Evolutionary conservation across 2,888 invertebrate species (phyloP).

Genomic region (Ommatoiulus sabulosus): DNA sequence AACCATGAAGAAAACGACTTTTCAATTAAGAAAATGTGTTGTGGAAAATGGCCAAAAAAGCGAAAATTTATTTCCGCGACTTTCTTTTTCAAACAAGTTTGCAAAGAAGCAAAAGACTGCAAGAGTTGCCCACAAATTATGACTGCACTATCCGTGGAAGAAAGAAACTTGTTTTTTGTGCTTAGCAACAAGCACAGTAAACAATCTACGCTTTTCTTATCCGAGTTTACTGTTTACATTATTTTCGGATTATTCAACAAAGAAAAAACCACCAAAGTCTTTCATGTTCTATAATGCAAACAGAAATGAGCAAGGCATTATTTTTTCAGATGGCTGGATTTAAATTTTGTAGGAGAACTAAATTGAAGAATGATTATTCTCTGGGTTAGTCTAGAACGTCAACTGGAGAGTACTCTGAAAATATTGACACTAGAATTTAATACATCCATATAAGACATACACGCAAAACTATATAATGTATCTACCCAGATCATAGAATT

Average conservation of each 20-base stretch:
- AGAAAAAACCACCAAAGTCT: background rate
- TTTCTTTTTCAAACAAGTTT: background rate
- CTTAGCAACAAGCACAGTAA: background rate
- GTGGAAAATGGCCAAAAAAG: background rate
- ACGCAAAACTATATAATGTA: too few species aligned
- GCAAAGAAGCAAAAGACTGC: background rate
- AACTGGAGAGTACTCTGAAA: too few species aligned
- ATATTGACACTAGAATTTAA: too few species aligned
- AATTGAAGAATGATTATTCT: background rate
- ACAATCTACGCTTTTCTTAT: background rate
- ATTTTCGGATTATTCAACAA: background rate
- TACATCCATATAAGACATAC: too few species aligned
- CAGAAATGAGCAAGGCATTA: too few species aligned
- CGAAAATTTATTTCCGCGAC: background rate
- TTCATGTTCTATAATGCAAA: too few species aligned
- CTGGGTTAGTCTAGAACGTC: background rate
- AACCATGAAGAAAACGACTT: background rate
- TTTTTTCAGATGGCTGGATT: too few species aligned
- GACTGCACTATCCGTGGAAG: background rate
- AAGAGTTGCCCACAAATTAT: background rate
- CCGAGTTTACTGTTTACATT: background rate
- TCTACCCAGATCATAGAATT: too few species aligned
- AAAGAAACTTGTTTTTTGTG: background rate
- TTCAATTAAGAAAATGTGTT: conserved; percentile 40
- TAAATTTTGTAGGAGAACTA: too few species aligned